These are phyloP conservation scores for Mylabris phalerata DNA, from an alignment of 1,140 invertebrate genomes.

Conservation along the genomic window DNA sequence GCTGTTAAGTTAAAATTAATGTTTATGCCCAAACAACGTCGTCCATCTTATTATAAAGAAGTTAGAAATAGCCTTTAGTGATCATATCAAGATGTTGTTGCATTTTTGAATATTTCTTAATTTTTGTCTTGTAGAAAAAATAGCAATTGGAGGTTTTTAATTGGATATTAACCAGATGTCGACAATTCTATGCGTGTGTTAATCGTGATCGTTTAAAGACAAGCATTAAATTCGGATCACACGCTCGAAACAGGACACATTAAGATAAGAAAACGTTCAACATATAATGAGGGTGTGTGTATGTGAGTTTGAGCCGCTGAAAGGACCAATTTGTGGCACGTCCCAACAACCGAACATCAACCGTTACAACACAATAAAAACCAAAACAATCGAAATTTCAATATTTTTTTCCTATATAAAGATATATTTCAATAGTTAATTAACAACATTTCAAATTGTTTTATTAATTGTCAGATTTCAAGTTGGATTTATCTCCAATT, in stretches of 20 bases:
- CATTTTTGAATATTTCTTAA: neutral
- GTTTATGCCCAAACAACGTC: constrained; percentile 38
- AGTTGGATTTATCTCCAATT: neutral
- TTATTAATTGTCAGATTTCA: constrained; percentile 15
- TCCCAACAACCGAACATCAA: neutral
- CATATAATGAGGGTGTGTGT: neutral
- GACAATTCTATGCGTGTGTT: too few relatives aligned
- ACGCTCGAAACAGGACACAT: constrained; percentile 9
- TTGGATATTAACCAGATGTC: too few relatives aligned
- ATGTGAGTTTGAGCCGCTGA: neutral
- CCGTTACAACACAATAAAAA: too few relatives aligned
- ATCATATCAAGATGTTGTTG: constrained; percentile 40
- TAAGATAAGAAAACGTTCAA: constrained; percentile 8
- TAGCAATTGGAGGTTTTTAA: too few relatives aligned
- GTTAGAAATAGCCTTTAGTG: constrained; percentile 24
- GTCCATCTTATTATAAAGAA: constrained; percentile 37
- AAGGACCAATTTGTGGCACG: neutral
- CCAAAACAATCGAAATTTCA: neutral
- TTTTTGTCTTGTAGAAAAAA: too few relatives aligned
- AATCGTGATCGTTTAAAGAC: neutral
- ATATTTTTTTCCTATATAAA: too few relatives aligned
- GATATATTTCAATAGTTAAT: constrained; percentile 2
- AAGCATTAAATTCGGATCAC: constrained; percentile 10
- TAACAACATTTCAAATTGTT: constrained; percentile 18
- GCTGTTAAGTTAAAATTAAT: constrained; percentile 41